Conservation (phyloP, 2,888 invertebrate species). For the Magallana nippona region DNA sequence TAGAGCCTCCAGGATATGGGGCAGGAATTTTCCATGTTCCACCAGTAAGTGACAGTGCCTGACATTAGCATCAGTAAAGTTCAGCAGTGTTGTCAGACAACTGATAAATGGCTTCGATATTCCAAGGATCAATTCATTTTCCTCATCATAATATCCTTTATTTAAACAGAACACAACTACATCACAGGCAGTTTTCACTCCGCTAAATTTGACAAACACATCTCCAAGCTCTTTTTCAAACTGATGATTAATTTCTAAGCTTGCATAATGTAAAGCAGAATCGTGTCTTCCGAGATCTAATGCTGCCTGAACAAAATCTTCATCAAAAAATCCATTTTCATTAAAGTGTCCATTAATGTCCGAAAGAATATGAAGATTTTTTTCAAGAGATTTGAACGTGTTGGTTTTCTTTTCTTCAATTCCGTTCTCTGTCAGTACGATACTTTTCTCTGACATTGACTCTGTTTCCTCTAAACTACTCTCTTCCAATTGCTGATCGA, state of each 20-base stretch:
- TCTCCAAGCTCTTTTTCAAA: constrained; percentile 32
- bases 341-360: constrained; percentile 24
- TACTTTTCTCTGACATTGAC: no score
- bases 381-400: constrained; percentile 3
- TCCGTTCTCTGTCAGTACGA: constrained; percentile 26
- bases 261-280: constrained; percentile 4
- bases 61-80: constrained; percentile 40
- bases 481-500: no score
- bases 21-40: constrained; percentile 37
- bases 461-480: neutral
- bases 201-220: constrained; percentile 23
- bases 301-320: constrained; percentile 17
- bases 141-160: constrained; percentile 20
- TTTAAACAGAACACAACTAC: constrained; percentile 33
- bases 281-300: neutral
- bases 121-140: constrained; percentile 1
- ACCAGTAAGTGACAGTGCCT: constrained; percentile 12
- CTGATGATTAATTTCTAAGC: neutral
- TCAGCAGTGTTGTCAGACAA: neutral
- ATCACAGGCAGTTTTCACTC: constrained; percentile 24
- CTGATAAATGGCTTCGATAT: constrained; percentile 21
- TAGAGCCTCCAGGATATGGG: neutral
- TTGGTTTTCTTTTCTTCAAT: neutral
- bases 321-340: constrained; percentile 32
- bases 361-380: neutral